These are phyloP conservation scores for Archilochus colubris DNA, from an alignment of 2,113 vertebrate species.

Conservation along the genomic window DNA sequence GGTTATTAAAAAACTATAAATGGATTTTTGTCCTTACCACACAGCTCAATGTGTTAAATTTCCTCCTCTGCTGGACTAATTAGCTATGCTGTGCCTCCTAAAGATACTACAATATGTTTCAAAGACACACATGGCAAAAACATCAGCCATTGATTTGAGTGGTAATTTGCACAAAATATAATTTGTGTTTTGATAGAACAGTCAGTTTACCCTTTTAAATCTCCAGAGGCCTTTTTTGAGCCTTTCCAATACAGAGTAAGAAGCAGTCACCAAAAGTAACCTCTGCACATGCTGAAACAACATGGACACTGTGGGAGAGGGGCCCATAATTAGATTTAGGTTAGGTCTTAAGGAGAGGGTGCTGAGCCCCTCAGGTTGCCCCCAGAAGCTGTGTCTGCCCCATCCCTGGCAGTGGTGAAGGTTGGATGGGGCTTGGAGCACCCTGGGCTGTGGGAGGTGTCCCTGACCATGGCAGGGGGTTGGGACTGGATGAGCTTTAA, in stretches of 20 bases:
- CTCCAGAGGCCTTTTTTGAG: neutral
- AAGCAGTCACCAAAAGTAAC: neutral
- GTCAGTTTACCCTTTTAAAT: neutral
- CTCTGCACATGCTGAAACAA: neutral
- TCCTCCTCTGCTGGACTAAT: constrained; percentile 49
- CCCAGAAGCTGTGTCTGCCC: too few relatives aligned
- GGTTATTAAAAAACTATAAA: constrained; percentile 66
- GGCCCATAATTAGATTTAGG: neutral
- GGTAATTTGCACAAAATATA: neutral
- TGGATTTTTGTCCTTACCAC: constrained; percentile 49
- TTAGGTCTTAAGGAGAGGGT: too few relatives aligned
- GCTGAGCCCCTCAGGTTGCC: too few relatives aligned
- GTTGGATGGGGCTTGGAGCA: too few relatives aligned
- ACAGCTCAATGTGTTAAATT: constrained; percentile 29
- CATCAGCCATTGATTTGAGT: neutral
- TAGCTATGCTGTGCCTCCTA: constrained; percentile 19
- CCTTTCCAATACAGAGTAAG: neutral
- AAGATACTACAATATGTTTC: constrained; percentile 33
- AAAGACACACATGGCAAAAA: constrained; percentile 19
- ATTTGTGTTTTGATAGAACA: neutral
- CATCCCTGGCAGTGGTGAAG: too few relatives aligned
- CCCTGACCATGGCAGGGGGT: too few relatives aligned
- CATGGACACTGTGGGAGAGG: neutral
- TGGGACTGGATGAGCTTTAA: too few relatives aligned
- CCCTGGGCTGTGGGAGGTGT: too few relatives aligned